A percentile compares a stretch with the other conserved stretches of the same genome.
Conservation (phyloP, 2,113 vertebrate genomes). For the Abramis brama region DNA sequence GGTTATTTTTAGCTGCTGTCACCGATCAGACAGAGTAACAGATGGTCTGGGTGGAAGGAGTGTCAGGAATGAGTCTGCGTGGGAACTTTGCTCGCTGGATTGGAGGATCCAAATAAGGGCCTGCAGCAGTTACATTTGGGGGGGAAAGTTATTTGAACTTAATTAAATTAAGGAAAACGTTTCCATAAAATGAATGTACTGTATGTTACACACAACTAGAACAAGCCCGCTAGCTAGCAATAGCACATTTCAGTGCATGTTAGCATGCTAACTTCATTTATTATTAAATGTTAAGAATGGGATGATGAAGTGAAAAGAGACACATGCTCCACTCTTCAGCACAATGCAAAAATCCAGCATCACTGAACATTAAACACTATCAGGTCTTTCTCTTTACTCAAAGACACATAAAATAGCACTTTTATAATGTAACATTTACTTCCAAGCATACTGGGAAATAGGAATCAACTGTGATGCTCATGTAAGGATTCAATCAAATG, state of each 20-base stretch:
- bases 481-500: background rate
- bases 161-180: background rate
- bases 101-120: background rate
- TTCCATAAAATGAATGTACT: too few species aligned
- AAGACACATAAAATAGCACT: background rate
- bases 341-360: background rate
- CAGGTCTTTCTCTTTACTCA: too few species aligned
- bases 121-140: background rate
- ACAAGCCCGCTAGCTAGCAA: background rate
- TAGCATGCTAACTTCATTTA: background rate
- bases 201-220: background rate
- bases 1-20: conserved; percentile 53
- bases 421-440: background rate
- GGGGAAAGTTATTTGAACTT: background rate
- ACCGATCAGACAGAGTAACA: conserved; percentile 14
- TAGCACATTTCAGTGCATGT: background rate
- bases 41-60: conserved; percentile 1
- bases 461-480: background rate
- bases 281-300: background rate
- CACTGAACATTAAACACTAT: too few species aligned
- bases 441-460: background rate
- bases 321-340: background rate
- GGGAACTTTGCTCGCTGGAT: background rate
- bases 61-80: conserved; percentile 17
- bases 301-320: background rate